Evolutionary conservation across 2,888 invertebrate species (phyloP).

Genomic region (Conistra vaccinii): DNA sequence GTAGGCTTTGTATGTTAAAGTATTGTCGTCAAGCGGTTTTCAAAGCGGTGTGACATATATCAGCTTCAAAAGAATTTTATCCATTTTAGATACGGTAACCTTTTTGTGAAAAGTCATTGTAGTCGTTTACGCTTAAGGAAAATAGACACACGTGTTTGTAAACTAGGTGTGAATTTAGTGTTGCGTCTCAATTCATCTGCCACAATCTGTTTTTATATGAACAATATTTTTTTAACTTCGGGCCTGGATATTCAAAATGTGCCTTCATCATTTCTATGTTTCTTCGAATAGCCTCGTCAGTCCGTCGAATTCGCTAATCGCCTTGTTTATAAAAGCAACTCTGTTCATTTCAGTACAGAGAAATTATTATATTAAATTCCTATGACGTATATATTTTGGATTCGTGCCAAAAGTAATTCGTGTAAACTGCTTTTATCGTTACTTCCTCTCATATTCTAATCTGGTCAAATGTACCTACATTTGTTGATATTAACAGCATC

Average conservation of each 20-base stretch:
- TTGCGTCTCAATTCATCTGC: background rate
- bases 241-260: background rate
- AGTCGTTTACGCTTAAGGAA: background rate
- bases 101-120: background rate
- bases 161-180: background rate
- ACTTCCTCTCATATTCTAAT: conserved; percentile 26
- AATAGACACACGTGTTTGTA: background rate
- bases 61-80: background rate
- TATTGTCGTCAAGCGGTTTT: background rate
- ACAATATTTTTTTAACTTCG: background rate
- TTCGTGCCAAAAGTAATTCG: conserved; percentile 40
- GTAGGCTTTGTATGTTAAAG: background rate
- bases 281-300: background rate
- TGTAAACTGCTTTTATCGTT: conserved; percentile 26
- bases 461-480: conserved; percentile 34
- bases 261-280: background rate
- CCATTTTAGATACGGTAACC: background rate
- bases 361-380: conserved; percentile 11
- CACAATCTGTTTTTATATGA: background rate
- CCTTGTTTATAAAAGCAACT: conserved; percentile 15
- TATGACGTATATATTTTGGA: conserved; percentile 38
- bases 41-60: background rate
- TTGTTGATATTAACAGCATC: conserved; percentile 38
- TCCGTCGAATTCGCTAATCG: conserved; percentile 14
- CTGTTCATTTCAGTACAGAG: background rate